Conservation (phyloP, 2,888 invertebrate species). For the Oasisia sp. region DNA sequence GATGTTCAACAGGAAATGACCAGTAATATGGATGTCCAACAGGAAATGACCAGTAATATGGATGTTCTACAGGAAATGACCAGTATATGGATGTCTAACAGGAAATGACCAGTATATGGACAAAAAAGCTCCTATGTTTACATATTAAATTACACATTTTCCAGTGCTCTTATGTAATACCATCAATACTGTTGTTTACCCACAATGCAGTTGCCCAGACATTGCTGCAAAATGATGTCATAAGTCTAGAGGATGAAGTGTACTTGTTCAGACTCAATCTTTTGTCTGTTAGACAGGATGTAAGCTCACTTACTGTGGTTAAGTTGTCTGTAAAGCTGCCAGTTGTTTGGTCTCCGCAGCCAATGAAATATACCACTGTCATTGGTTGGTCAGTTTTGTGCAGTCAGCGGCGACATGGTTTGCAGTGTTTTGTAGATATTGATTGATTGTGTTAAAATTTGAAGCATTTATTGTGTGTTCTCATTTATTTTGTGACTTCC, state of each 20-base stretch:
- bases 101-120: no score
- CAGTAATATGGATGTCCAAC: no score
- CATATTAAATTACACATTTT: no score
- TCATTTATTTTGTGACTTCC: neutral
- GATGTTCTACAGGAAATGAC: no score
- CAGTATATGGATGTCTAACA: no score
- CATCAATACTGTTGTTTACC: no score
- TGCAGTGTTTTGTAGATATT: conserved; percentile 5
- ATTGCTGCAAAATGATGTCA: neutral
- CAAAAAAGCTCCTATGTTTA: no score
- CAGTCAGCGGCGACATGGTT: neutral
- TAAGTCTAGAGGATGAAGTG: neutral
- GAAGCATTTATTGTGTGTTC: neutral
- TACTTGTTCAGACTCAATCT: neutral
- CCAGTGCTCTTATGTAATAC: no score
- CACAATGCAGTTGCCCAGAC: neutral
- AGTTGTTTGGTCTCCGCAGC: neutral
- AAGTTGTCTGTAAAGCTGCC: neutral
- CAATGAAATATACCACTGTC: no score
- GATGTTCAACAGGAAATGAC: no score
- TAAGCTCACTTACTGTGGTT: neutral
- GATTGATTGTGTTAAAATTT: neutral
- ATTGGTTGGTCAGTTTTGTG: neutral
- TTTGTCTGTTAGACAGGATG: neutral
- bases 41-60: no score